Percentiles rank a stretch among this genome's conserved stretches.
These are phyloP conservation scores for Ptyas mucosa DNA, from an alignment of 2,113 vertebrate species.

Conservation along the genomic window DNA sequence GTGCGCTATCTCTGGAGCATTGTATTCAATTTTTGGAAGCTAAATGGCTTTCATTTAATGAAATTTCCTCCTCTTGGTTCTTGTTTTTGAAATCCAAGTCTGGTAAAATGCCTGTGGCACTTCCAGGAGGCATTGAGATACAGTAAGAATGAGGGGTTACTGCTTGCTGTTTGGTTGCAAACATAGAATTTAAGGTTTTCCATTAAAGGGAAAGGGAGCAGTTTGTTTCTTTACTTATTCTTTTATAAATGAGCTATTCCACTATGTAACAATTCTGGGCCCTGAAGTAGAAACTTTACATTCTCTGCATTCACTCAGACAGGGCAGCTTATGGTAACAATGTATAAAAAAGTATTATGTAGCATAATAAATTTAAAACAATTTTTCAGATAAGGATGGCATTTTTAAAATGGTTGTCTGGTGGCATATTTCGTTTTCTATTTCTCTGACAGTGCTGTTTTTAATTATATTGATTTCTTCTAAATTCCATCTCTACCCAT, in stretches of 20 bases:
- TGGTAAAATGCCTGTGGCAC: background rate
- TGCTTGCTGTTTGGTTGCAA: background rate
- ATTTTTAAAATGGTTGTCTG: background rate
- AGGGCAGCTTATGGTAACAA: background rate
- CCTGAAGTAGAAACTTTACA: background rate
- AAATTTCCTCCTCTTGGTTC: background rate
- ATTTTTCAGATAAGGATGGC: background rate
- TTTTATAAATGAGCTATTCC: background rate
- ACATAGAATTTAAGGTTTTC: background rate
- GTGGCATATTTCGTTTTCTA: too few species aligned
- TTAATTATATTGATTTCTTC: too few species aligned
- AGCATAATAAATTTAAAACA: background rate
- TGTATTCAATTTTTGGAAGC: background rate
- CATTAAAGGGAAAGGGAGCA: background rate
- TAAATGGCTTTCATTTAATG: too few species aligned
- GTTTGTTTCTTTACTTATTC: background rate
- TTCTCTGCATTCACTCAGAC: background rate
- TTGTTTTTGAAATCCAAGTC: background rate
- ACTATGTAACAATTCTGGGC: background rate
- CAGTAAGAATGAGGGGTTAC: background rate
- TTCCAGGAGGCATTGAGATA: background rate
- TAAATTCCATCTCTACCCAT: too few species aligned
- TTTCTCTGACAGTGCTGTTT: too few species aligned
- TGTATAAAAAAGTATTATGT: background rate
- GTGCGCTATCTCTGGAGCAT: background rate